Evolutionary conservation across 2,888 invertebrate species (phyloP), one percentile per base, ranked within the genome.

Genomic region (Eristalinus aeneus): DNA sequence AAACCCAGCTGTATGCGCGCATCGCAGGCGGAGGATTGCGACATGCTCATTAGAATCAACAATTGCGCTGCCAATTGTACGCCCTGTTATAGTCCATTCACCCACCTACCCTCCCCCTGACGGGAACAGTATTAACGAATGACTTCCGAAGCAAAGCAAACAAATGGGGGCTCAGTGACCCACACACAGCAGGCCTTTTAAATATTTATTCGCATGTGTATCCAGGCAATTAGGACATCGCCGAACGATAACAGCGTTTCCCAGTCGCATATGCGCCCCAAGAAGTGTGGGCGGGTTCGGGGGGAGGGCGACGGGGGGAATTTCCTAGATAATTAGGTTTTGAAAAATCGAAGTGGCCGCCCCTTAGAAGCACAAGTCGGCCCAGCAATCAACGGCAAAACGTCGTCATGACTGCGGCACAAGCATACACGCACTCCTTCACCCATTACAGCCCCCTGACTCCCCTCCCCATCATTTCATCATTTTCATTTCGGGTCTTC

Each of bases 401-500:
- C 12, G 31, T 23, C 34, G 9, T 39, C 22, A n/a, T 34, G n/a
- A 22, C n/a, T 20, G 27, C 39, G n/a, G n/a, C n/a, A 16, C 54
- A 23, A 64, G 32, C 46, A 16, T 9, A 46, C 16, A 16, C n/a
- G 8, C 16, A 16, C 8, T 5, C 27, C 27, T 5, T 27, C 27
- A 5, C n/a, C n/a, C n/a, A n/a, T n/a, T n/a, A n/a, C n/a, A n/a
- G n/a, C n/a, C n/a, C n/a, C n/a, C n/a, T n/a, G n/a, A n/a, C n/a
- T n/a, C n/a, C n/a, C n/a, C 27, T 27, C 27, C 27, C 23, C 58
- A 53, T 74, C 71, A 82, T 78, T n/a, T 78, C 74, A 73, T 74
- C 77, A 82, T 82, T 86, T 86, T 82, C 77, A 86, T 86, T 86
- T 82, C 77, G 77, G 46, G 53, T 82, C 82, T 86, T 82, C 77